These are phyloP conservation scores for Ptychoptera albimana DNA, from an alignment of 2,888 invertebrate genomes.

Conservation along the genomic window DNA sequence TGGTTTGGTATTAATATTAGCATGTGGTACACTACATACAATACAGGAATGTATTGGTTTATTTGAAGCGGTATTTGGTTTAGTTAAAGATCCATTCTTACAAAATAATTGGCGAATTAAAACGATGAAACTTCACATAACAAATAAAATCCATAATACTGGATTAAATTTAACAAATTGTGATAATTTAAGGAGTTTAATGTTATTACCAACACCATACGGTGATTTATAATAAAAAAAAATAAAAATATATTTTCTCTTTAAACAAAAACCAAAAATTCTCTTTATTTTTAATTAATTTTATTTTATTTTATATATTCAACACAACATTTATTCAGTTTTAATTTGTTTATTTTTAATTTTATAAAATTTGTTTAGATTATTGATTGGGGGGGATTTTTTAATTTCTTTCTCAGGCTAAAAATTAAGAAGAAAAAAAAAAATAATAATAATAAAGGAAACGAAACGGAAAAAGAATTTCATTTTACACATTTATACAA, in stretches of 20 bases:
- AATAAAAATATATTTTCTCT: neutral
- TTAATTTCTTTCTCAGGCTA: no score
- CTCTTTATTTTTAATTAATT: no score
- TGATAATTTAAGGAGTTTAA: slow-evolving; percentile 2
- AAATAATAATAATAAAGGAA: no score
- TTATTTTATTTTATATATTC: no score
- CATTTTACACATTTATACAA: no score
- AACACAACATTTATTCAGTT: no score
- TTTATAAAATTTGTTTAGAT: no score
- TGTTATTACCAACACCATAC: slow-evolving; percentile 4
- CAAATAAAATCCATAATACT: slow-evolving; percentile 16
- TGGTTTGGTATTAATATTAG: slow-evolving; percentile 42
- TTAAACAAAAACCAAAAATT: no score
- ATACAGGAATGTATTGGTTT: slow-evolving; percentile 36
- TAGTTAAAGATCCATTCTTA: slow-evolving; percentile 42
- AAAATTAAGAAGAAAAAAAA: no score
- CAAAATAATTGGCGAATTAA: slow-evolving; percentile 55
- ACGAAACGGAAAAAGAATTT: no score
- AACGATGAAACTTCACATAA: slow-evolving; percentile 33
- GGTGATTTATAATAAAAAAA: neutral
- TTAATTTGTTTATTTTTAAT: no score
- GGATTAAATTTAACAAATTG: slow-evolving; percentile 1
- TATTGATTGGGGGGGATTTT: no score
- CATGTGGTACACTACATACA: slow-evolving; percentile 46
- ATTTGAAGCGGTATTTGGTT: slow-evolving; percentile 47